Evolutionary conservation across 2,797 vertebrate species (phyloP).

Genomic region (Acomys russatus): DNA sequence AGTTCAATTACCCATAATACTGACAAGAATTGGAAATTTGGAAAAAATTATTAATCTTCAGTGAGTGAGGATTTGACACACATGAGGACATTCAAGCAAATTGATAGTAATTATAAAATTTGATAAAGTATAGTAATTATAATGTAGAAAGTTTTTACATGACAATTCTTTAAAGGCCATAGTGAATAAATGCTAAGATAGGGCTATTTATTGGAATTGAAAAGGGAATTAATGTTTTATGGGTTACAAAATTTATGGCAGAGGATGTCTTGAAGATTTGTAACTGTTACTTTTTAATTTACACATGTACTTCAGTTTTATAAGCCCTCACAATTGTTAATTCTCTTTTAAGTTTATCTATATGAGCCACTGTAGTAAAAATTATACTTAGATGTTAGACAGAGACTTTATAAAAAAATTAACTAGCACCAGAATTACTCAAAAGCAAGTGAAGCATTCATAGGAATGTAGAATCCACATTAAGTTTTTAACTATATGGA

Average conservation of each 20-base stretch:
- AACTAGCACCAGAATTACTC: conserved; percentile 80
- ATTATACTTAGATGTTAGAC: conserved; percentile 66
- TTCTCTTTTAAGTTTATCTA: conserved; percentile 71
- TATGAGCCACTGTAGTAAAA: conserved; percentile 57
- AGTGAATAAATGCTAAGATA: conserved; percentile 27
- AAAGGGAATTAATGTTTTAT: conserved; percentile 51
- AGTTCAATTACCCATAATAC: conserved; percentile 56
- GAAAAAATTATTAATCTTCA: conserved; percentile 48
- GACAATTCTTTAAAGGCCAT: conserved; percentile 38
- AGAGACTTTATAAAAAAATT: conserved; percentile 63
- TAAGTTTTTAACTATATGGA: conserved; percentile 54
- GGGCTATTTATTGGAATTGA: background rate
- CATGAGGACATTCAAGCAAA: conserved; percentile 41
- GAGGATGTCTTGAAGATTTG: conserved; percentile 52
- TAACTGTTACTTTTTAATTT: conserved; percentile 74
- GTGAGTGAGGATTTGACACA: background rate
- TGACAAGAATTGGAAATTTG: conserved; percentile 9
- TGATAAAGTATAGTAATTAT: conserved; percentile 50
- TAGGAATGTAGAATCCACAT: conserved; percentile 51
- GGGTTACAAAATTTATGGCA: conserved; percentile 22
- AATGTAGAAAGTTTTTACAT: conserved; percentile 60
- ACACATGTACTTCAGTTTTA: conserved; percentile 77
- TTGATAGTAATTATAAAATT: conserved; percentile 60
- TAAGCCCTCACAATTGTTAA: conserved; percentile 66
- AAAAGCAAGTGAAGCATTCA: conserved; percentile 65